Base-by-base conservation (phyloP, 2,888 invertebrate species). In the Anaspis maculata region DNA sequence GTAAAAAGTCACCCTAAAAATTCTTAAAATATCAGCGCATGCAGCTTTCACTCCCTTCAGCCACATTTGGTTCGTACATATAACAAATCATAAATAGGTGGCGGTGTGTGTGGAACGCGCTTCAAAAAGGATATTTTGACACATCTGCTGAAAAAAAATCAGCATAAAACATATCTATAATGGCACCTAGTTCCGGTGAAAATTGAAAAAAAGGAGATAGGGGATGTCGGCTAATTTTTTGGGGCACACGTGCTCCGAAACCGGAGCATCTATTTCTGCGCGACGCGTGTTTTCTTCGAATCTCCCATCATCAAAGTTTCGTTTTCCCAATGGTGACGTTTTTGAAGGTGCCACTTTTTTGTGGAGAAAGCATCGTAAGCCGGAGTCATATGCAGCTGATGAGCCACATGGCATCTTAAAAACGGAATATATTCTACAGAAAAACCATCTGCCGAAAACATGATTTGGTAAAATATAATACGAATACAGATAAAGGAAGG, bases 401-500 rank as follows among this genome's bases (percentile, higher is more conserved):
- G 48, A 51, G 52, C 55, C 61, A 61, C 59, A 62, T 60, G 61
- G 59, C 54, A 53, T 54, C 54, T 53, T 51, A 53, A 59, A 57
- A 54, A 56, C 52, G 30, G 51, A 51, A 49, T 54, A n/a, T n/a
- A n/a, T n/a, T n/a, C n/a, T n/a, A 46, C 47, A 48, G 42, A 55
- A 56, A 52, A 55, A 53, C 55, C 61, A 61, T 59, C 60, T 60
- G 60, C 58, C 55, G 49, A 46, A 41, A 54, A 50, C 57, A 60
- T 61, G 62, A 62, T 62, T 62, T 61, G 51, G 55, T 59, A 58
- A 61, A 59, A 58, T 57, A 56, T 48, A 45, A 49, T 43, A 48
- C 44, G 51, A 53, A 56, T 52, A 51, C 51, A 55, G 54, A 52
- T 56, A 56, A 54, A 58, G 51, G 52, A 58, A 57, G 59, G 59